Base-by-base conservation (phyloP, 2,888 invertebrate species). In the Calephelis perditalis region DNA sequence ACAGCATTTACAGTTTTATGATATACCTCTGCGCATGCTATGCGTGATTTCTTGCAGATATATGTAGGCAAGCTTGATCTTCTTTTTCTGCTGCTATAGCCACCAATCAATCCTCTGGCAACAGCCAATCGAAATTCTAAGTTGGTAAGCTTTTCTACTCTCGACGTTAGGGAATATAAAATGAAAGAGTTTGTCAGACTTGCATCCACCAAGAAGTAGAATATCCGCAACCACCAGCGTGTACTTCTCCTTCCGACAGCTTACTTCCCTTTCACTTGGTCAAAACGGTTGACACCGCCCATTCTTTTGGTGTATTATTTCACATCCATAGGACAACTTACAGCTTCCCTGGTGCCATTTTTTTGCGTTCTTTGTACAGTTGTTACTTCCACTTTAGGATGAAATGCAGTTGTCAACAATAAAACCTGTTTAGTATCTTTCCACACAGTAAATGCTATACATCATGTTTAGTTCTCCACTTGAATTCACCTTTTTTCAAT, bases 361-460 rank as follows among this genome's bases (percentile, higher is more conserved):
- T 63, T 65, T 57, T 63, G 63, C 9, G 62, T 62, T 60, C 61
- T 44, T 56, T 63, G 15, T 40, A 69, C 62, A 62, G 43, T n/a
- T 3, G 67, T 70, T 62, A 56, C 43, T 47, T 62, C 61, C 1
- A 65, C 57, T 63, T 69, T 71, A 43, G 71, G 71, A 64, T 74
- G 70, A 59, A 71, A 73, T 43, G 71, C 70, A 63, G 62, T 73
- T 12, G 66, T 70, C 52, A 73, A 52, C 7, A 75, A 45, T 43
- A 65, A 47, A 60, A 70, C 66, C 40, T 70, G 67, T 67, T 73
- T 70, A 11, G 67, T 73, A 60, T 74, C 72, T 62, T 70, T 65
- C 73, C 72, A 73, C 45, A 69, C 62, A 9, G 60, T 45, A 63
- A 71, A 71, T 56, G 69, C 69, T 45, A n/a, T n/a, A 71, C 72